A percentile compares a stretch with the other conserved stretches of the same genome.
Conservation (phyloP, 2,888 invertebrate species). For the Acleris laterana region DNA sequence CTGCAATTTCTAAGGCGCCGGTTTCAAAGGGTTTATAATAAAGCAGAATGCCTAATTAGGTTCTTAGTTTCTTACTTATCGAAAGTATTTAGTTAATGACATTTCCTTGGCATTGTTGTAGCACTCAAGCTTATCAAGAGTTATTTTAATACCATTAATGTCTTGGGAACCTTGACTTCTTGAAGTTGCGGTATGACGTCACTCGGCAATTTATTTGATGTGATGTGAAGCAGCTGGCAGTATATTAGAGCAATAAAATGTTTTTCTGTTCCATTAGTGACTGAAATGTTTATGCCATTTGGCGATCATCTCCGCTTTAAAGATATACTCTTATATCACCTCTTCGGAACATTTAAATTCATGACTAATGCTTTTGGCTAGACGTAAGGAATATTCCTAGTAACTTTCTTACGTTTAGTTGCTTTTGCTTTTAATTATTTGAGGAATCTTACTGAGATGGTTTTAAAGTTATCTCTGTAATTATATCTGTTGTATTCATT, state of each 20-base stretch:
- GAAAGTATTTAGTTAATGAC: conserved; percentile 14
- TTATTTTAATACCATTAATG: conserved; percentile 31
- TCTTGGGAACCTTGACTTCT: conserved; percentile 42
- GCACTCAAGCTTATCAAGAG: conserved; percentile 25
- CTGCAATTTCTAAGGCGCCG: background rate
- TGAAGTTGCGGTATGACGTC: conserved; percentile 39
- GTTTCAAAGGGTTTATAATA: background rate
- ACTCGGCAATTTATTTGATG: conserved; percentile 30
- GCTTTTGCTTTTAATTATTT: conserved; percentile 9
- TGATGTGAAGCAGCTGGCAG: conserved; percentile 39
- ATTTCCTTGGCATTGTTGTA: conserved; percentile 40
- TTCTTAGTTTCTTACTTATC: background rate
- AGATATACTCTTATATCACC: conserved; percentile 5
- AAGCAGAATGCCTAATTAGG: background rate
- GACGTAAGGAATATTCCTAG: background rate
- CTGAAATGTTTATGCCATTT: conserved; percentile 22
- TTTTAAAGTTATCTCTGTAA: conserved; percentile 12
- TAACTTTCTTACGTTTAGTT: background rate
- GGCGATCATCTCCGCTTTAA: conserved; percentile 17
- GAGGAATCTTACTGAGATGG: conserved; percentile 9
- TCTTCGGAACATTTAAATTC: conserved; percentile 1
- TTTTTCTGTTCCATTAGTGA: conserved; percentile 24
- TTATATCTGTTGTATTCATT: conserved; percentile 13
- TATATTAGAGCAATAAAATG: conserved; percentile 26
- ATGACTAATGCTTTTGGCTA: background rate